Conservation (phyloP, 2,888 invertebrate genomes). For the Octonoba sinensis region DNA sequence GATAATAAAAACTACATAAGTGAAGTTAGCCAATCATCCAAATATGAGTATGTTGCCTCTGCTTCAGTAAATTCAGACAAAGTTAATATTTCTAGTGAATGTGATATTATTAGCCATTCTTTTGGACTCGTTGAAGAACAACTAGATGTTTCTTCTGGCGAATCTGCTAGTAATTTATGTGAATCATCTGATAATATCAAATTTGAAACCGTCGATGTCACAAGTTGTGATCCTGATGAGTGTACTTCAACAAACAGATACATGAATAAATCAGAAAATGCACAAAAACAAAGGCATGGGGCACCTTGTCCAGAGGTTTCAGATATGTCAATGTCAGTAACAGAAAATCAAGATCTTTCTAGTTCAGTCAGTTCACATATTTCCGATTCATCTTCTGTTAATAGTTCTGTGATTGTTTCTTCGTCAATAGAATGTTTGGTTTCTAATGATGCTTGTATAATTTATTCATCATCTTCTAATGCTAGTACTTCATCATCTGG, state of each 20-base stretch:
- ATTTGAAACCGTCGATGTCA: not conserved
- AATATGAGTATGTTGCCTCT: slow-evolving; percentile 1
- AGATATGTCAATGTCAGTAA: not conserved
- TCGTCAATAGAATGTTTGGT: slow-evolving; percentile 28
- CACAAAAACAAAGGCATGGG: not conserved
- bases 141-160: not conserved
- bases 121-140: not conserved
- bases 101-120: not conserved
- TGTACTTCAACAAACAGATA: slow-evolving; percentile 37
- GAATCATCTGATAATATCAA: slow-evolving; percentile 32
- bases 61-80: too few species aligned
- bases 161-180: slow-evolving; percentile 11
- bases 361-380: too few species aligned
- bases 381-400: slow-evolving; percentile 7
- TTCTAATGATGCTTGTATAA: slow-evolving; percentile 19
- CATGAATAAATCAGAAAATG: not conserved
- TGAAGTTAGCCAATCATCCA: slow-evolving; percentile 34
- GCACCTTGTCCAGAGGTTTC: too few species aligned
- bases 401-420: slow-evolving; percentile 25
- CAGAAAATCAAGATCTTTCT: slow-evolving; percentile 3
- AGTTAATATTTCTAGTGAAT: slow-evolving; percentile 6
- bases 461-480: slow-evolving; percentile 30
- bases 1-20: not conserved
- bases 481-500: too few species aligned
- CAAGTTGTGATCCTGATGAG: slow-evolving; percentile 12